phyloP scores from a whole-genome alignment of 2,797 vertebrate genomes.

The Scolopax rusticola region DNA sequence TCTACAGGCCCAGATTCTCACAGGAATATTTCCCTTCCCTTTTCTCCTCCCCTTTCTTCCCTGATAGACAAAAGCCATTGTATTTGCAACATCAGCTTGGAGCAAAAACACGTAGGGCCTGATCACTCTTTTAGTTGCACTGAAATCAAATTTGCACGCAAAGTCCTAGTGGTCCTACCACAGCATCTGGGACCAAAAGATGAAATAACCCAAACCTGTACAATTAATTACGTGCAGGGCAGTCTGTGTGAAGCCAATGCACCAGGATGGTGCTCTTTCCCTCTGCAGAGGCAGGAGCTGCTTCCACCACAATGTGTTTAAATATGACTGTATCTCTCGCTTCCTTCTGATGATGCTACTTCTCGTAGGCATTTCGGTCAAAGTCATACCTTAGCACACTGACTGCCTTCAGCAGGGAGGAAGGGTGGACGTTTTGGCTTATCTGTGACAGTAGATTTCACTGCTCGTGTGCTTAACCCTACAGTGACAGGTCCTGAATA shows the following conservation, averaged over 20 bases:
- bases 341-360: neutral
- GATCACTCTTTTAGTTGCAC: neutral
- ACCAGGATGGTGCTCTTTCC: neutral
- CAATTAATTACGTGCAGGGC: neutral
- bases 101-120: neutral
- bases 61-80: neutral
- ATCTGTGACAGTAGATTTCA: constrained; percentile 7
- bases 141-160: neutral
- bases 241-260: neutral
- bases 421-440: neutral
- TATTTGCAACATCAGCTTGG: constrained; percentile 8
- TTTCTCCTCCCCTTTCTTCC: neutral
- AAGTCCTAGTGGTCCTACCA: neutral
- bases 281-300: neutral
- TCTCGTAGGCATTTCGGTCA: neutral
- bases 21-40: neutral
- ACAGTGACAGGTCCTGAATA: neutral
- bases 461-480: neutral
- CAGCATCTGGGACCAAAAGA: neutral
- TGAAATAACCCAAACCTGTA: neutral
- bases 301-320: neutral
- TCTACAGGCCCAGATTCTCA: neutral
- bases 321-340: neutral
- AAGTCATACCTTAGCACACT: neutral
- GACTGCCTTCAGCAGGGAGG: neutral